Conservation (phyloP, 1,140 invertebrate species). For the Drosophila asahinai region DNA sequence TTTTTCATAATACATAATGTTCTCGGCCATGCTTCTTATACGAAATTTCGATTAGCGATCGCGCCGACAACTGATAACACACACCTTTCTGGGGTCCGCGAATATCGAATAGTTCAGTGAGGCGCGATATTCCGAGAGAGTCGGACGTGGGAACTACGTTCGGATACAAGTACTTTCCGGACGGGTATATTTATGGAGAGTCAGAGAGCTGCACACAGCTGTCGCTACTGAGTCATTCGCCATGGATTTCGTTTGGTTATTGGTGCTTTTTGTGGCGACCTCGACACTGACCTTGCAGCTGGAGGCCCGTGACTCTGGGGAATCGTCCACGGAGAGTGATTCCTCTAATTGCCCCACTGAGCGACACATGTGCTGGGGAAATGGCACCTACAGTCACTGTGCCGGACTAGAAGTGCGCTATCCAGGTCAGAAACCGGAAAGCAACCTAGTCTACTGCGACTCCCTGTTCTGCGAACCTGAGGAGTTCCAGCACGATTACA, state of each 20-base stretch:
- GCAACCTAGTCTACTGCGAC: constrained; percentile 40
- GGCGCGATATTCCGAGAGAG: constrained; percentile 36
- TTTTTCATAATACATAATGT: constrained; percentile 1
- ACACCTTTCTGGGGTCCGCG: neutral
- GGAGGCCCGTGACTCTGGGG: neutral
- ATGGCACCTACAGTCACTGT: constrained; percentile 2
- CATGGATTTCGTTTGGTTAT: constrained; percentile 39
- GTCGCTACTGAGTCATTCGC: constrained; percentile 49
- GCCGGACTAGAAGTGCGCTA: neutral
- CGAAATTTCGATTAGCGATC: constrained; percentile 45
- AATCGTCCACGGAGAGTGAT: neutral
- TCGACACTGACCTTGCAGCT: constrained; percentile 5
- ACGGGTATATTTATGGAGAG: constrained; percentile 22
- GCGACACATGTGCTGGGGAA: constrained; percentile 15
- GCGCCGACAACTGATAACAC: constrained; percentile 47
- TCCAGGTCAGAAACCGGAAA: neutral
- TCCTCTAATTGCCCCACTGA: constrained; percentile 23
- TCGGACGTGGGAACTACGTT: constrained; percentile 35
- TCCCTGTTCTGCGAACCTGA: constrained; percentile 56
- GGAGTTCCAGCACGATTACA: constrained; percentile 59
- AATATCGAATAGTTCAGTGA: constrained; percentile 34
- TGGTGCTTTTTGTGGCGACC: constrained; percentile 24
- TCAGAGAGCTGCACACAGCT: constrained; percentile 20
- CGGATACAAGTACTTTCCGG: neutral
- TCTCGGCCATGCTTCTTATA: constrained; percentile 7